Conservation (phyloP, 2,113 vertebrate species). For the Siniperca knerii region DNA sequence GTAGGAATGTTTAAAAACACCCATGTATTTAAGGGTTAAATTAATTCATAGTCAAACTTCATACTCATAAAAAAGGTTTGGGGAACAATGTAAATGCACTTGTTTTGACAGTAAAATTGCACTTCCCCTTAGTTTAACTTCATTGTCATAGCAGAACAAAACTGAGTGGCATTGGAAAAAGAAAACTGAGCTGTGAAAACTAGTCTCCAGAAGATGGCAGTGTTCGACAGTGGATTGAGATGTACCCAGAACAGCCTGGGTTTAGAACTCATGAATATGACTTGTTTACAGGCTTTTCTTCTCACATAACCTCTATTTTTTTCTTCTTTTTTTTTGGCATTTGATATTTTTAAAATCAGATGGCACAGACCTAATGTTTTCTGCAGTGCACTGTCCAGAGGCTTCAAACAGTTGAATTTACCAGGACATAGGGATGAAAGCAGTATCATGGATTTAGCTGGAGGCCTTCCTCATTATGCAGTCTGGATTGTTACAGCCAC, state of each 20-base stretch:
- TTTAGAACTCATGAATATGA: not conserved
- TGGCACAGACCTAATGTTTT: not conserved
- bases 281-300: too few species aligned
- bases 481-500: not conserved
- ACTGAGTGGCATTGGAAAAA: too few species aligned
- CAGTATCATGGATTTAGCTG: not conserved
- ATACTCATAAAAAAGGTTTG: too few species aligned
- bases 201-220: slow-evolving; percentile 24
- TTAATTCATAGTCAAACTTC: too few species aligned
- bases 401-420: not conserved
- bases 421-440: not conserved
- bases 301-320: not conserved
- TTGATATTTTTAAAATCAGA: not conserved
- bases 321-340: not conserved
- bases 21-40: too few species aligned
- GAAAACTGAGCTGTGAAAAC: not conserved
- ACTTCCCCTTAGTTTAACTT: too few species aligned
- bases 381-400: not conserved
- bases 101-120: too few species aligned
- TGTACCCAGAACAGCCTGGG: not conserved
- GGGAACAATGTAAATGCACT: too few species aligned
- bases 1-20: too few species aligned
- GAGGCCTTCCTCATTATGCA: not conserved
- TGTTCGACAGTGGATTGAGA: not conserved
- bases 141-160: too few species aligned